phyloP scores from a whole-genome alignment of 2,113 vertebrate genomes.

The Oryzias curvinotus region DNA sequence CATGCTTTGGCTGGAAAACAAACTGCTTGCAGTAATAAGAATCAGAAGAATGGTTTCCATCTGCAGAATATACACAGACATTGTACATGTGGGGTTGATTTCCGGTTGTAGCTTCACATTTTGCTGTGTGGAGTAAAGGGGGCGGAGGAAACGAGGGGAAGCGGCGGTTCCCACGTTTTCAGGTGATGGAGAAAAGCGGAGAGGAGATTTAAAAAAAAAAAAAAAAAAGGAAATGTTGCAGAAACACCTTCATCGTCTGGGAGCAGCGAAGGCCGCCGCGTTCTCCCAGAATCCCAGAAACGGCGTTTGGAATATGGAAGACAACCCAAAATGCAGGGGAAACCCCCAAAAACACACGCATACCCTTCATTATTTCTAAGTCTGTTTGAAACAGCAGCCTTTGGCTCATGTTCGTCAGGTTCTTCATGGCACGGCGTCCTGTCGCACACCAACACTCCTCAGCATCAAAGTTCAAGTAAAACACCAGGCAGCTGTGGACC shows the following conservation, averaged over 20 bases:
- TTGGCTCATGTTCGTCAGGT: slow-evolving; percentile 13
- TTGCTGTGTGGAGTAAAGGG: slow-evolving; percentile 26
- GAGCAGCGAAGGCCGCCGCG: too few species aligned
- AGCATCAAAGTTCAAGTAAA: slow-evolving; percentile 60
- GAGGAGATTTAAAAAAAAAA: slow-evolving; percentile 6
- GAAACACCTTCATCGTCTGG: not conserved
- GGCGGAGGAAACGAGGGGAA: not conserved
- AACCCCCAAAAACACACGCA: slow-evolving; percentile 15
- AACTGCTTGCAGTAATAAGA: slow-evolving; percentile 61
- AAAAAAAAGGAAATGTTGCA: not conserved
- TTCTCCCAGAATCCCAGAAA: not conserved
- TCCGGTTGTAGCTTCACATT: slow-evolving; percentile 82
- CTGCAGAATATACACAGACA: slow-evolving; percentile 84
- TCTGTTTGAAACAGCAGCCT: slow-evolving; percentile 27
- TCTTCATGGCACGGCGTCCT: slow-evolving; percentile 33
- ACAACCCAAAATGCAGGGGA: slow-evolving; percentile 10
- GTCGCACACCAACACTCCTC: slow-evolving; percentile 39
- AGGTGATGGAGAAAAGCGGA: slow-evolving; percentile 17
- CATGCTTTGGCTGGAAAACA: slow-evolving; percentile 93
- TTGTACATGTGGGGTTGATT: slow-evolving; percentile 79
- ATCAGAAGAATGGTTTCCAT: slow-evolving; percentile 57
- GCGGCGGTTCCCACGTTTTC: not conserved
- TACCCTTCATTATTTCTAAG: slow-evolving; percentile 16
- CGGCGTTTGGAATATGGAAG: slow-evolving; percentile 15
- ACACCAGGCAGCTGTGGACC: slow-evolving; percentile 18